Percentiles rank a stretch among this genome's conserved stretches.
Evolutionary conservation across 1,140 invertebrate species (phyloP).

Genomic region (Apis dorsata): DNA sequence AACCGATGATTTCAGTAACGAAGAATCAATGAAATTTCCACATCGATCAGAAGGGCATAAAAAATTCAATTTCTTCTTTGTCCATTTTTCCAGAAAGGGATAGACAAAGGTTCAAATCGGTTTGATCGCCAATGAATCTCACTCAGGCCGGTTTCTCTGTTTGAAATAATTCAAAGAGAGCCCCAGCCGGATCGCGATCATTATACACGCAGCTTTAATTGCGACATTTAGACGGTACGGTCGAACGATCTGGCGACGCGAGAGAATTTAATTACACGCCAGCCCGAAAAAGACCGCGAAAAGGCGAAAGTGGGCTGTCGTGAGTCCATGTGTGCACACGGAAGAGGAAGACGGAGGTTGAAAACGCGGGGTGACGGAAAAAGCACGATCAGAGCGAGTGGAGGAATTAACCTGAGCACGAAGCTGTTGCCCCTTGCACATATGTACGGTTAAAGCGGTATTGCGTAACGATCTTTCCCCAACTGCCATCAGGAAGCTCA

Average conservation of each 20-base stretch:
- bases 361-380: conserved; percentile 49
- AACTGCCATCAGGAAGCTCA: background rate
- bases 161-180: conserved; percentile 39
- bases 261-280: conserved; percentile 67
- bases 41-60: too few relatives aligned
- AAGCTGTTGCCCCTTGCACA: background rate
- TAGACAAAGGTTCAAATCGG: conserved; percentile 5
- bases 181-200: conserved; percentile 28
- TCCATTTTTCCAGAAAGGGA: too few relatives aligned
- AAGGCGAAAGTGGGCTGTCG: conserved; percentile 53
- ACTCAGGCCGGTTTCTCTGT: too few relatives aligned
- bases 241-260: conserved; percentile 64
- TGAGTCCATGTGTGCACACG: conserved; percentile 3
- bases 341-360: conserved; percentile 35
- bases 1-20: too few relatives aligned
- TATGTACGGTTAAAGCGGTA: conserved; percentile 15
- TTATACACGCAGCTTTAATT: conserved; percentile 57
- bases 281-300: conserved; percentile 50
- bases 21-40: too few relatives aligned
- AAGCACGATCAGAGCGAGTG: conserved; percentile 19
- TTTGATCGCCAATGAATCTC: too few relatives aligned
- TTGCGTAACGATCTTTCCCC: conserved; percentile 19
- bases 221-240: conserved; percentile 59
- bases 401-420: conserved; percentile 49
- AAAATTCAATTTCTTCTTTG: too few relatives aligned